Evolutionary conservation across 2,888 invertebrate species (phyloP), one percentile per base, ranked within the genome.

Genomic region (Mycogona germanica): DNA sequence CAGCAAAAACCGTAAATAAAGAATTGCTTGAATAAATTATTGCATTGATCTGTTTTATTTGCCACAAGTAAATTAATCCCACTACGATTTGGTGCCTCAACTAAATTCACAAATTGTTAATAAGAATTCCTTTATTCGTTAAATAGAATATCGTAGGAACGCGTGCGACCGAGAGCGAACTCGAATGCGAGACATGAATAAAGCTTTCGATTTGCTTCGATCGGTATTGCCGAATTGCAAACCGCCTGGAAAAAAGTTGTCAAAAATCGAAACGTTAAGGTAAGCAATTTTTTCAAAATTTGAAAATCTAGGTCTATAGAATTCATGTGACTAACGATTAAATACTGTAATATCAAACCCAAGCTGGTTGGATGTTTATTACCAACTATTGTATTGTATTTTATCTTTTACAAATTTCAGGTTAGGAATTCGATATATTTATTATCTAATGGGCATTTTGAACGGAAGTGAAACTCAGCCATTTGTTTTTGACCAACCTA

Each of bases 101-200:
- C n/a, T n/a, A n/a, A n/a, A n/a, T n/a, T n/a, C n/a, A n/a, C n/a
- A n/a, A n/a, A n/a, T n/a, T n/a, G n/a, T n/a, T n/a, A n/a, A n/a
- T n/a, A n/a, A n/a, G n/a, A n/a, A n/a, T n/a, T n/a, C n/a, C n/a
- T n/a, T n/a, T n/a, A n/a, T n/a, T n/a, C n/a, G n/a, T n/a, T n/a
- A n/a, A n/a, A n/a, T n/a, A 83, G 85, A 86, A 68, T 85, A 86
- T 68, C 84, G 84, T 68, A 83, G 83, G 67, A 84, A 85, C 0
- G 87, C 87, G 0, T 87, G 87, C 63, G 86, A 86, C 65, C 74
- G 87, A 25, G 87, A 87, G 65, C 72, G 87, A 3, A 86, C 84
- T 0, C 73, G 87, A 37, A 87, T 87, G 87, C 74, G 83, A 2
- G 87, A 87, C 63, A 87, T 87, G 87, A 87, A 87, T 67, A 75